Percentiles rank a stretch among this genome's conserved stretches.
phyloP scores from a whole-genome alignment of 2,113 vertebrate species.

The Nesogale talazaci region DNA sequence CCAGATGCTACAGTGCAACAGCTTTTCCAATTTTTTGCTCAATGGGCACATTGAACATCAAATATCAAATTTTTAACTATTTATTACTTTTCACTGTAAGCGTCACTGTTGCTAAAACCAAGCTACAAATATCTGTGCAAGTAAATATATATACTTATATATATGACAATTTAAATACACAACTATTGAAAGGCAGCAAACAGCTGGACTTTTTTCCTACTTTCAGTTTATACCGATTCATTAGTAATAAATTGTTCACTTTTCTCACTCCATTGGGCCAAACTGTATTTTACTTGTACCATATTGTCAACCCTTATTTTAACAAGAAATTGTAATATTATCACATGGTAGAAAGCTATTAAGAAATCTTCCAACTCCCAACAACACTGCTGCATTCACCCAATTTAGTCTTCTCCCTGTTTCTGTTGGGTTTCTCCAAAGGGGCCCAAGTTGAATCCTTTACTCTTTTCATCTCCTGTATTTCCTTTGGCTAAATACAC shows the following conservation, averaged over 20 bases:
- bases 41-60: conserved; percentile 65
- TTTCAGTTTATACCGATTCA: not conserved
- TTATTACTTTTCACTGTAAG: conserved; percentile 23
- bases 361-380: not conserved
- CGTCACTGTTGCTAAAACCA: not conserved
- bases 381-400: not conserved
- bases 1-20: conserved; percentile 70
- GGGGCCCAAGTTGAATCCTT: not conserved
- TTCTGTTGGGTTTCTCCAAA: not conserved
- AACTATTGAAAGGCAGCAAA: conserved; percentile 13
- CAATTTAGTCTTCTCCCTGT: not conserved
- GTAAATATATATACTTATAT: not conserved
- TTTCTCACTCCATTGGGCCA: conserved; percentile 10
- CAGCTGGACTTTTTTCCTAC: not conserved
- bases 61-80: conserved; percentile 11
- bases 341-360: not conserved
- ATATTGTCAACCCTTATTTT: not conserved
- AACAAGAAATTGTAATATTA: conserved; percentile 38
- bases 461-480: not conserved
- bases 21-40: conserved; percentile 77
- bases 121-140: not conserved
- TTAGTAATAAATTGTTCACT: not conserved
- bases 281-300: conserved; percentile 40
- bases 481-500: not conserved
- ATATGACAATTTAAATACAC: not conserved